These are phyloP conservation scores for Leptinotarsa juncta DNA, from an alignment of 2,888 invertebrate genomes.

Conservation along the genomic window DNA sequence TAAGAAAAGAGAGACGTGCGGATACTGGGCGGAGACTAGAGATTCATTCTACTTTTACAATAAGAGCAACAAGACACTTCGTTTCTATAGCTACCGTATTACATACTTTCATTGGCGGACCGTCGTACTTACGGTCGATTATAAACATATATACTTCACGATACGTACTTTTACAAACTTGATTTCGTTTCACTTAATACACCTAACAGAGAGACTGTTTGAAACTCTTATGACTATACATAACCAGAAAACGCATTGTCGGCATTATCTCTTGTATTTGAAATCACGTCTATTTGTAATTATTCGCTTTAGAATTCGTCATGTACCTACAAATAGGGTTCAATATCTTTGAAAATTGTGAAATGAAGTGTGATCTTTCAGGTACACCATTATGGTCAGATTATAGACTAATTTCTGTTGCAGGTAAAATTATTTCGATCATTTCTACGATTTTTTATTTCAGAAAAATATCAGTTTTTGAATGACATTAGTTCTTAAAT, in stretches of 20 bases:
- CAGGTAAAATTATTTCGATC: too few species aligned
- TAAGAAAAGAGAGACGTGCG: constrained; percentile 62
- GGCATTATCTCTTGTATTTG: constrained; percentile 4
- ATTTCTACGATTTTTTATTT: too few species aligned
- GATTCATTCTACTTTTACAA: constrained; percentile 66
- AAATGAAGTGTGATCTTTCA: not conserved
- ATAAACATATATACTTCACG: constrained; percentile 53
- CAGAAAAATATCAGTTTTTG: too few species aligned
- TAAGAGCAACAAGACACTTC: constrained; percentile 63
- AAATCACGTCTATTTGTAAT: not conserved
- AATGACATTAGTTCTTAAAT: too few species aligned
- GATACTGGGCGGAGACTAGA: constrained; percentile 64
- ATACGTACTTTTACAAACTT: constrained; percentile 44
- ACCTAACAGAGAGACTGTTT: constrained; percentile 41
- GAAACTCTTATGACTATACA: constrained; percentile 15
- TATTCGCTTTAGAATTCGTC: not conserved
- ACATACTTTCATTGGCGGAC: constrained; percentile 65
- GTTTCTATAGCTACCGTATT: constrained; percentile 68
- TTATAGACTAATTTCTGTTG: too few species aligned
- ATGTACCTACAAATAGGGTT: not conserved
- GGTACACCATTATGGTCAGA: too few species aligned
- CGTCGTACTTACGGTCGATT: constrained; percentile 58
- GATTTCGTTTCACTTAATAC: constrained; percentile 39
- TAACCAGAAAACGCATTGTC: not conserved
- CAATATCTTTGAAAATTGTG: too few species aligned